Evolutionary conservation across 2,113 vertebrate genomes (phyloP).

Genomic region (Gnathonemus longibarbis): DNA sequence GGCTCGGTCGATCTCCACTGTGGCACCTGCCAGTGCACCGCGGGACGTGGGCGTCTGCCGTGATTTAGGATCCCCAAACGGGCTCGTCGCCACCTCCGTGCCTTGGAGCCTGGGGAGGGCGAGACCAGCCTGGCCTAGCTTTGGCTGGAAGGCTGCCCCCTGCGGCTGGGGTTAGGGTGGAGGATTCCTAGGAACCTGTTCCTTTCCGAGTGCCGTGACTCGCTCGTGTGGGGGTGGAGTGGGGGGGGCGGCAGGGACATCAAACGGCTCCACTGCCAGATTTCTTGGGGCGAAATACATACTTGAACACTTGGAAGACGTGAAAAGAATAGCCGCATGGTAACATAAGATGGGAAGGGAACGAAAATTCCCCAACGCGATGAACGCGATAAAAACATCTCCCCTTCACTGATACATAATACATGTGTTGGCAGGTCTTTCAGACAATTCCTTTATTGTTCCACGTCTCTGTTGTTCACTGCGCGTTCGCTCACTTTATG

Average conservation of each 20-base stretch:
- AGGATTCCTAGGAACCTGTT: conserved; percentile 65
- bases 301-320: conserved; percentile 65
- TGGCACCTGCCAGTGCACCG: neutral
- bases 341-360: conserved; percentile 56
- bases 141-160: neutral
- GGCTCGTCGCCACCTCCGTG: neutral
- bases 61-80: neutral
- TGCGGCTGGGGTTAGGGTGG: conserved; percentile 13
- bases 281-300: conserved; percentile 66
- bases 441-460: conserved; percentile 55
- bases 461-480: neutral
- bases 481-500: conserved; percentile 20
- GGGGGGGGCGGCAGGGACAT: conserved; percentile 46
- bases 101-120: neutral
- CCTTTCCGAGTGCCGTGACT: conserved; percentile 43
- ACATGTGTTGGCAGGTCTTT: conserved; percentile 55
- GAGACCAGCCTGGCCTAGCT: neutral
- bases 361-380: conserved; percentile 55
- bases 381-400: conserved; percentile 51
- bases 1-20: neutral
- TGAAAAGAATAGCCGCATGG: conserved; percentile 56
- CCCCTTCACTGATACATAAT: conserved; percentile 42
- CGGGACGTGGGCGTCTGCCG: neutral
- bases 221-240: conserved; percentile 11
- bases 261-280: conserved; percentile 61